These are phyloP conservation scores for Latheticus oryzae DNA, from an alignment of 2,888 invertebrate genomes.

Conservation along the genomic window DNA sequence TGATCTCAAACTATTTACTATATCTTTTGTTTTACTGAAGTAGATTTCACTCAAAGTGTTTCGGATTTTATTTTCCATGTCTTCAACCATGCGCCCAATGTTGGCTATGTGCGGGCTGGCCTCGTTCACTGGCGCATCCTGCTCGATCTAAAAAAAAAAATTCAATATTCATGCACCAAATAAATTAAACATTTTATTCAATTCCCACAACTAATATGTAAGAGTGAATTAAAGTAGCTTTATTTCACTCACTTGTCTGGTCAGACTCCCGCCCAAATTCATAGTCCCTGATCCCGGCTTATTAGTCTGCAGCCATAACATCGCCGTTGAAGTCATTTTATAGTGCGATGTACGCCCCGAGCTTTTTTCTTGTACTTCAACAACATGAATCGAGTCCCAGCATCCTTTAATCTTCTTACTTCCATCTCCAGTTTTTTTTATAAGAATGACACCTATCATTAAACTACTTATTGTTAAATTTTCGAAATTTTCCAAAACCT, in stretches of 20 bases:
- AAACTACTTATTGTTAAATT: too few species aligned
- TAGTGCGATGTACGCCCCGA: slow-evolving; percentile 95
- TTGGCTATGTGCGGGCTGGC: slow-evolving; percentile 97
- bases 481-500: slow-evolving; percentile 40
- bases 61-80: slow-evolving; percentile 99
- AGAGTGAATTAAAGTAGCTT: not conserved
- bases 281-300: slow-evolving; percentile 97
- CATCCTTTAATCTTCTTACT: slow-evolving; percentile 99
- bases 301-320: slow-evolving; percentile 99
- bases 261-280: slow-evolving; percentile 98
- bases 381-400: slow-evolving; percentile 99
- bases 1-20: slow-evolving; percentile 86
- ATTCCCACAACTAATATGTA: not conserved
- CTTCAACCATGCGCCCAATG: slow-evolving; percentile 98
- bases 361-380: slow-evolving; percentile 97
- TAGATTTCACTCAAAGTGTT: slow-evolving; percentile 98
- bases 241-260: slow-evolving; percentile 82
- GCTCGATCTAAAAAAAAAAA: slow-evolving; percentile 88
- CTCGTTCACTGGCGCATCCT: slow-evolving; percentile 91
- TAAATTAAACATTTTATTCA: not conserved
- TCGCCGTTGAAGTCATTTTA: slow-evolving; percentile 98
- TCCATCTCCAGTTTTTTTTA: slow-evolving; percentile 98
- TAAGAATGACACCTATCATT: slow-evolving; percentile 93
- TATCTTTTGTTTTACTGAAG: slow-evolving; percentile 99
- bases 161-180: too few species aligned